Evolutionary conservation across 2,113 vertebrate genomes (phyloP).

Genomic region (Morone saxatilis): DNA sequence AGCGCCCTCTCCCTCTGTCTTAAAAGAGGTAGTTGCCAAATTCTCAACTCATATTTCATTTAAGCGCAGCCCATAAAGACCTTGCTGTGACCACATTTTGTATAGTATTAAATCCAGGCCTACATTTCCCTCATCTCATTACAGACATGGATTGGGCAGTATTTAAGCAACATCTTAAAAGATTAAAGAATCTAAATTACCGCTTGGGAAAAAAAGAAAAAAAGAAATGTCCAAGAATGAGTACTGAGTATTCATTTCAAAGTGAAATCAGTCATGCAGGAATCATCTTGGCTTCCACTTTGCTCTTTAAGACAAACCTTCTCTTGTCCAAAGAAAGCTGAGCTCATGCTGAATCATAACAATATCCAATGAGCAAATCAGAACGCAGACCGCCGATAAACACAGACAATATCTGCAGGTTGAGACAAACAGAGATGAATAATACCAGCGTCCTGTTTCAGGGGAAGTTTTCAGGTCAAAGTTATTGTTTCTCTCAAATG

Average conservation of each 20-base stretch:
- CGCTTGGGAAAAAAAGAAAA: not conserved
- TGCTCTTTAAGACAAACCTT: not conserved
- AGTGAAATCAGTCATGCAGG: not conserved
- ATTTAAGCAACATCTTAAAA: not conserved
- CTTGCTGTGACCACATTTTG: not conserved
- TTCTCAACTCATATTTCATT: not conserved
- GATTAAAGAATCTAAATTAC: not conserved
- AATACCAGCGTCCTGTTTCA: not conserved
- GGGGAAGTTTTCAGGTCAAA: not conserved
- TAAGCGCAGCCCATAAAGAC: not conserved
- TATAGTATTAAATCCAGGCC: not conserved
- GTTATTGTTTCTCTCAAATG: not conserved
- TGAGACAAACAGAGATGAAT: not conserved
- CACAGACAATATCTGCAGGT: not conserved
- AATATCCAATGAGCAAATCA: not conserved
- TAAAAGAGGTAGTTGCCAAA: not conserved
- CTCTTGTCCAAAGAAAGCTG: not conserved
- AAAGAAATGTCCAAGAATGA: not conserved
- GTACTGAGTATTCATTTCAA: not conserved
- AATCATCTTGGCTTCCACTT: not conserved
- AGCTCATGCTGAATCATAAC: conserved; percentile 14
- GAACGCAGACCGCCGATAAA: not conserved
- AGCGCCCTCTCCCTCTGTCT: not conserved
- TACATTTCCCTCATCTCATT: not conserved
- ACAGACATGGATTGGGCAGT: not conserved